Evolutionary conservation across 2,113 vertebrate species (phyloP).

Genomic region (Raja brachyura): DNA sequence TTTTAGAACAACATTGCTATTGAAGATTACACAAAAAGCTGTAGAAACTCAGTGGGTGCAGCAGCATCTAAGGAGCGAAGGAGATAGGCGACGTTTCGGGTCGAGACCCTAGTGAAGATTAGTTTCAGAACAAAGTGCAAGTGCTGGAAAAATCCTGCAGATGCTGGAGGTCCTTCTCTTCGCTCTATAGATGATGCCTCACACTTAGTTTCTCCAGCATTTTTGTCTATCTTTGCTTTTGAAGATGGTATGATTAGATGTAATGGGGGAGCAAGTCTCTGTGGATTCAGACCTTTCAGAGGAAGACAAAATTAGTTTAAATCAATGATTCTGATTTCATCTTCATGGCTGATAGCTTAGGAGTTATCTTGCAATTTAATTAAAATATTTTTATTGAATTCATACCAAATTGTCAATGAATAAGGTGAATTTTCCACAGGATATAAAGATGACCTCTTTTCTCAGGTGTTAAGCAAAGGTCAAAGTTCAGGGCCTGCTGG

Average conservation of each 20-base stretch:
- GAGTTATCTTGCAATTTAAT: background rate
- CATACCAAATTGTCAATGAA: background rate
- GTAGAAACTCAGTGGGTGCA: no score
- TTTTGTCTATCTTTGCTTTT: no score
- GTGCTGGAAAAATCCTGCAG: no score
- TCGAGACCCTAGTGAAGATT: no score
- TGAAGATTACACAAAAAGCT: no score
- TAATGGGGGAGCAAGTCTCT: background rate
- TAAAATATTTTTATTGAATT: background rate
- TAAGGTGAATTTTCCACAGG: background rate
- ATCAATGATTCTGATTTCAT: background rate
- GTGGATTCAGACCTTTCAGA: background rate
- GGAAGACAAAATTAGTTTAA: background rate
- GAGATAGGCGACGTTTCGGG: no score
- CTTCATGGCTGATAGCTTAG: background rate
- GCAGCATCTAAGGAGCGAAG: no score
- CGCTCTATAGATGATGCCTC: no score
- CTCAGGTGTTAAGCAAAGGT: slow-evolving; percentile 87
- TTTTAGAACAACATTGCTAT: background rate
- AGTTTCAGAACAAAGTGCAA: no score
- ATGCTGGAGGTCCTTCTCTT: no score
- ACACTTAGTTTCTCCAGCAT: no score
- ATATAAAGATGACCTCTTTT: background rate
- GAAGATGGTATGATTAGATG: background rate
- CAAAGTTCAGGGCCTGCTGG: slow-evolving; percentile 79